Conservation (phyloP, 2,113 vertebrate species). For the Sisor rabdophorus region DNA sequence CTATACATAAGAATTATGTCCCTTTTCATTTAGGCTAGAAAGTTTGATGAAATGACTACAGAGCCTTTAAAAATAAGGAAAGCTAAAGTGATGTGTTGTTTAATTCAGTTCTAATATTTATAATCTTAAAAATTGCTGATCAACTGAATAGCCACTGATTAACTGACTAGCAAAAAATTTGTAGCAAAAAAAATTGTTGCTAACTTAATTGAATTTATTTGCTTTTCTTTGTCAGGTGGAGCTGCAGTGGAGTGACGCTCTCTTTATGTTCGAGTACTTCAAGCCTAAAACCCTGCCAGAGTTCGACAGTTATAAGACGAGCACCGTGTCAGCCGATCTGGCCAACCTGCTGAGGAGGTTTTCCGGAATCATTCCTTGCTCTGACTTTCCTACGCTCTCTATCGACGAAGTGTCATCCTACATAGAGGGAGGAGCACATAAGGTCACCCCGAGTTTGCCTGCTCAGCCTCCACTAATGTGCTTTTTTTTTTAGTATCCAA, state of each 20-base stretch:
- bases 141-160: no score
- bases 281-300: slow-evolving; percentile 95
- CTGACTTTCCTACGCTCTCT: slow-evolving; percentile 77
- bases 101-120: no score
- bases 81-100: no score
- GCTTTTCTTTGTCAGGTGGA: slow-evolving; percentile 77
- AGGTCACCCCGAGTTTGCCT: slow-evolving; percentile 70
- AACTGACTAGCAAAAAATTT: no score
- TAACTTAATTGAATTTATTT: neutral
- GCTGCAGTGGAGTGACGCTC: slow-evolving; percentile 84
- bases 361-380: slow-evolving; percentile 78
- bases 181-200: no score
- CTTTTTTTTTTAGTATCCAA: neutral
- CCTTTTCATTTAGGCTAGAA: no score
- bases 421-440: slow-evolving; percentile 81
- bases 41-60: no score
- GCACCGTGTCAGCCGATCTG: slow-evolving; percentile 93
- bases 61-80: no score
- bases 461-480: neutral
- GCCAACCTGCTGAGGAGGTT: slow-evolving; percentile 92
- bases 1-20: no score
- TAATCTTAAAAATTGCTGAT: no score
- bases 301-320: slow-evolving; percentile 98
- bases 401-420: slow-evolving; percentile 87
- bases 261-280: slow-evolving; percentile 96